Conservation (phyloP, 1,140 invertebrate genomes). For the Eulimnadia texana region DNA sequence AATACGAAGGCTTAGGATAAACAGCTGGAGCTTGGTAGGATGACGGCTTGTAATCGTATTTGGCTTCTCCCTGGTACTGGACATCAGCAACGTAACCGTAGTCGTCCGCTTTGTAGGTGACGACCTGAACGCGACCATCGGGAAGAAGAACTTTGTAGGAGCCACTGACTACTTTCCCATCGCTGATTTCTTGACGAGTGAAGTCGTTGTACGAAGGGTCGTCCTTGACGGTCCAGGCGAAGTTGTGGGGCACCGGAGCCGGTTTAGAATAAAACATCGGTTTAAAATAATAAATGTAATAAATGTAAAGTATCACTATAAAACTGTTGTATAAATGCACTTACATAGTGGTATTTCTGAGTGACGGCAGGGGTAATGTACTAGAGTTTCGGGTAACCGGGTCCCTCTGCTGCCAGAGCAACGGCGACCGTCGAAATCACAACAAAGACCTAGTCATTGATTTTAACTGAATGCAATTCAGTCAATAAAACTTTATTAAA, state of each 20-base stretch:
- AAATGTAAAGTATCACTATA: not conserved
- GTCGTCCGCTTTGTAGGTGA: constrained; percentile 16
- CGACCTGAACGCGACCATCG: constrained; percentile 17
- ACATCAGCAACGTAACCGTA: constrained; percentile 10
- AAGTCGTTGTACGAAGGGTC: constrained; percentile 23
- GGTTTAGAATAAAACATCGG: constrained; percentile 17
- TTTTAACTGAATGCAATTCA: not conserved
- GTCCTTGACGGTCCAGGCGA: constrained; percentile 23
- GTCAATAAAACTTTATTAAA: not conserved
- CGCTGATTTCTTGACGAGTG: constrained; percentile 20
- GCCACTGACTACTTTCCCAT: constrained; percentile 19
- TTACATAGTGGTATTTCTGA: not conserved
- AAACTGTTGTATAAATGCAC: no score
- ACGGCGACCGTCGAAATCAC: not conserved
- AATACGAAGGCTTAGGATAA: not conserved
- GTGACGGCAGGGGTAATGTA: not conserved
- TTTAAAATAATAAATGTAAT: constrained; percentile 13
- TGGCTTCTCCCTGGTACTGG: constrained; percentile 8
- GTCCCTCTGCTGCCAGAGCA: not conserved
- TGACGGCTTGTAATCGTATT: constrained; percentile 4
- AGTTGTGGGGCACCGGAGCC: constrained; percentile 21
- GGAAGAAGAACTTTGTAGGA: constrained; percentile 17
- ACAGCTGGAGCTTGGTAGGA: not conserved
- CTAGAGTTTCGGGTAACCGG: not conserved
- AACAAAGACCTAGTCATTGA: not conserved